Evolutionary conservation across 1,140 invertebrate species (phyloP), one percentile per base, ranked within the genome.

Genomic region (Mactra quadrangularis): DNA sequence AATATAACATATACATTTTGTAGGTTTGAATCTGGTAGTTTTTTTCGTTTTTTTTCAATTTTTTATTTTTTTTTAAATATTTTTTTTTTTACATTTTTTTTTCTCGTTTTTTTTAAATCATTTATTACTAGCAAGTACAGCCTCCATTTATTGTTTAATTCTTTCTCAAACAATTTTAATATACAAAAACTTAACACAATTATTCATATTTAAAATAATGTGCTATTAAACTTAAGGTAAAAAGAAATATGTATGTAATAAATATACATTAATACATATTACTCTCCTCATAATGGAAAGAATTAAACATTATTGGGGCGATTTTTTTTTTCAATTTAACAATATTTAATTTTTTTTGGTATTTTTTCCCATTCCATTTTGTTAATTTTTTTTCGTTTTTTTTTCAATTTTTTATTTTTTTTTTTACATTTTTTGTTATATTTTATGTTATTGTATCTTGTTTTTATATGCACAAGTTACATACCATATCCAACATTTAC

Each of bases 281-380:
- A n/a, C n/a, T n/a, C n/a, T n/a, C n/a, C n/a, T n/a, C n/a, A n/a
- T n/a, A n/a, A n/a, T 38, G 59, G 53, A 74, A 57, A 59, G 55
- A 35, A 50, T n/a, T 72, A 7, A n/a, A 53, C 33, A 47, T 64
- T 53, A 57, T 25, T 68, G 25, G 59, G 50, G 31, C 19, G 55
- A 25, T 57, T 57, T 79, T 62, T 84, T 60, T 76, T 76, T 76
- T 75, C 9, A 59, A 52, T 53, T 38, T 71, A 71, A 81, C 53
- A 70, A 60, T 68, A n/a, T 53, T 64, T 64, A 53, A 55, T 74
- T 60, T 66, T 64, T 55, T 66, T 13, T 50, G 25, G 62, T 62
- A 35, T 82, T 70, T 35, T 19, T 45, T 47, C 25, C 29, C 19
- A n/a, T 71, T 77, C 29, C 60, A 27, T 47, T 6, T 19, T 25